Base-by-base conservation (phyloP, 2,888 invertebrate genomes). In the Thera britannica region DNA sequence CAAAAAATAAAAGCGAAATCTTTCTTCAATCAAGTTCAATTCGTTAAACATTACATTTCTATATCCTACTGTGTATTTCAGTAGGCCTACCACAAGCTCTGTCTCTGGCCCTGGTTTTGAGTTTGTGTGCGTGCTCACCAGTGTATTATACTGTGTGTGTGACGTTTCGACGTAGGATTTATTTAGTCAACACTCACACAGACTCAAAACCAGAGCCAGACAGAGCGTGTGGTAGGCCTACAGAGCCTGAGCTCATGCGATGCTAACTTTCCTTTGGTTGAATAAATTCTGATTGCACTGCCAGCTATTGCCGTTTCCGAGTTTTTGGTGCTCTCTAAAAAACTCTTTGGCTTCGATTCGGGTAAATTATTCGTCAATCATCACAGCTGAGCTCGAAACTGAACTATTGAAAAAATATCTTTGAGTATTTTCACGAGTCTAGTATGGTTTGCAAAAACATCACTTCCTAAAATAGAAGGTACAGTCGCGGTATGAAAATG, bases 181-280 rank as follows among this genome's bases (percentile, higher is more conserved):
- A 23, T 23, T 23, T 23, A 23, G 23, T 23, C 23, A 23, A 23
- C 23, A 23, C 23, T 23, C 23, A 23, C 23, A 23, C 23, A n/a
- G n/a, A n/a, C n/a, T n/a, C n/a, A n/a, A n/a, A n/a, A n/a, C n/a
- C n/a, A n/a, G n/a, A n/a, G n/a, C n/a, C n/a, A n/a, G n/a, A n/a
- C n/a, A 23, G 23, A 23, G 23, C 23, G 0, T 23, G 23, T 23
- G 23, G 23, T 23, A 23, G 23, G 23, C 23, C 0, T 23, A 23
- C 49, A 56, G 49, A 62, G 58, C 57, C 36, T 35, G 44, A 56
- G 54, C 67, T 70, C 62, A 68, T 69, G 51, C 63, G 61, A 65
- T 58, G 66, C 65, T 68, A 74, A 70, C 71, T 71, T 74, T 67
- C 56, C 59, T 52, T 61, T 57, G 62, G 58, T 12, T 66, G 63